Percentiles rank a stretch among this genome's conserved stretches.
These are phyloP conservation scores for Danionella dracula DNA, from an alignment of 2,797 vertebrate genomes.

Conservation along the genomic window DNA sequence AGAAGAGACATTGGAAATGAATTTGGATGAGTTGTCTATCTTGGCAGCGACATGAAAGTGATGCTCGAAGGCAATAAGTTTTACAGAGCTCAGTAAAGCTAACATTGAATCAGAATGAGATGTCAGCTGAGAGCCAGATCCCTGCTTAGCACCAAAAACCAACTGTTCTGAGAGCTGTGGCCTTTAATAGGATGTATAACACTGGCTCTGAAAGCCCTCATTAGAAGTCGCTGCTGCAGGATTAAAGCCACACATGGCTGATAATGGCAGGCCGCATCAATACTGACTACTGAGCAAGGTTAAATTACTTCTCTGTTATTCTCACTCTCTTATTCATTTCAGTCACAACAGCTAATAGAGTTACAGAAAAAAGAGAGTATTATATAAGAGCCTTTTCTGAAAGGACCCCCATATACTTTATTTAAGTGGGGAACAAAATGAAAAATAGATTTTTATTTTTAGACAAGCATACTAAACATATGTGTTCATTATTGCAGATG, in stretches of 20 bases:
- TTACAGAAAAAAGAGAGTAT: no score
- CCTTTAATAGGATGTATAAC: conserved; percentile 33
- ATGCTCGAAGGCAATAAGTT: conserved; percentile 54
- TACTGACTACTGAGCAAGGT: background rate
- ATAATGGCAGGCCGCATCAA: background rate
- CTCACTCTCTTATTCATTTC: background rate
- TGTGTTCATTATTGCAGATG: no score
- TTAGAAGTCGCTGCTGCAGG: background rate
- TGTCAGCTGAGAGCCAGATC: conserved; percentile 30
- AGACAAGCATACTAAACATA: no score
- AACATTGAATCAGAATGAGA: conserved; percentile 33
- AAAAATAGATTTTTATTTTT: no score
- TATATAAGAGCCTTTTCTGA: no score
- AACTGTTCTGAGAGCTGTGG: conserved; percentile 27
- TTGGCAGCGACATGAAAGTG: conserved; percentile 37
- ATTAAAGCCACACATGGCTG: background rate
- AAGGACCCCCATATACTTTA: no score
- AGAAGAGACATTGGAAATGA: conserved; percentile 7
- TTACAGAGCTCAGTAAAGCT: conserved; percentile 54
- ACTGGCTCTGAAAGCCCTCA: background rate
- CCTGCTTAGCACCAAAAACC: conserved; percentile 46
- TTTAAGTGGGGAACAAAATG: no score
- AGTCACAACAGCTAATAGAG: background rate
- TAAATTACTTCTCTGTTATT: background rate
- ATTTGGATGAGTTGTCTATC: conserved; percentile 30